phyloP scores from a whole-genome alignment of 2,113 vertebrate species.

The Hemicordylus capensis region DNA sequence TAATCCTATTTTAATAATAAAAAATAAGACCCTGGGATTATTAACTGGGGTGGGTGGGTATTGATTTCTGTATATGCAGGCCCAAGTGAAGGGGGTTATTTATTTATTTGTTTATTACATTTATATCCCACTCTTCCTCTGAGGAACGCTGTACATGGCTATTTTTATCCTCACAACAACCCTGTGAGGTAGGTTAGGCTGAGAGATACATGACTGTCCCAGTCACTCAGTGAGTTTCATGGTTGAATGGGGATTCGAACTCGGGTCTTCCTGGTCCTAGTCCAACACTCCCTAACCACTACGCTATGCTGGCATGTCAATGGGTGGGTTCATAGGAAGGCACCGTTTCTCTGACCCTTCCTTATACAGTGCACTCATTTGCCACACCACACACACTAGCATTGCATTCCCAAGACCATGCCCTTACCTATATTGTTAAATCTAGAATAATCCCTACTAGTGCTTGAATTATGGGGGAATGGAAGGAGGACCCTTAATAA shows the following conservation, averaged over 20 bases:
- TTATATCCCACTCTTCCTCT: too few species aligned
- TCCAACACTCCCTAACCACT: too few species aligned
- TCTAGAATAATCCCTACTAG: neutral
- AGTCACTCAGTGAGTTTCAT: too few species aligned
- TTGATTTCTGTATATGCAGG: neutral
- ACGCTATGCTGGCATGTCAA: too few species aligned
- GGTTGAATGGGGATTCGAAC: too few species aligned
- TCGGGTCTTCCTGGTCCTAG: too few species aligned
- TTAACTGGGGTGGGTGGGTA: neutral
- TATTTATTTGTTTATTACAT: too few species aligned
- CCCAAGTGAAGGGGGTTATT: neutral
- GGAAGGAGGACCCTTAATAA: neutral
- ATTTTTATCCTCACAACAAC: too few species aligned
- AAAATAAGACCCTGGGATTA: neutral
- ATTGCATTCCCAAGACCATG: neutral
- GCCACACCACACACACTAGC: neutral
- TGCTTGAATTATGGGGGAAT: neutral
- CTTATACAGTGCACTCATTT: neutral
- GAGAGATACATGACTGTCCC: too few species aligned
- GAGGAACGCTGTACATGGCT: too few species aligned
- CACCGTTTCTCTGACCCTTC: neutral
- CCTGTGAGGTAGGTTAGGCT: too few species aligned
- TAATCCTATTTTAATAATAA: neutral
- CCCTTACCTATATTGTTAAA: neutral
- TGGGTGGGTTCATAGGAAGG: neutral